Base-by-base conservation (phyloP, 2,797 vertebrate species). In the Dermochelys coriacea region DNA sequence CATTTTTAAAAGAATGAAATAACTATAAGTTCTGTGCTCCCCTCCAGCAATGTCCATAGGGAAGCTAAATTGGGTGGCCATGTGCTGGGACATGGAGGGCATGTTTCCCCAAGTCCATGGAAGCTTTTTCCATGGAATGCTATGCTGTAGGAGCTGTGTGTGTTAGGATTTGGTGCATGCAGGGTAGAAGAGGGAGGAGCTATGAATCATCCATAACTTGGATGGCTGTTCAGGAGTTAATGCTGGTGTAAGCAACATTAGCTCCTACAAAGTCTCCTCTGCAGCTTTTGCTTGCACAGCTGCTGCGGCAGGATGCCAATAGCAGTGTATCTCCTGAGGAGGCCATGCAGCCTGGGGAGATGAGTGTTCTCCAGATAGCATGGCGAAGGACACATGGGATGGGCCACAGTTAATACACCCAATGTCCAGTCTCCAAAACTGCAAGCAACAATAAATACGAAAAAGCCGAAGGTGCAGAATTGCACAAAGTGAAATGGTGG, bases 271-370 rank as follows among this genome's bases (percentile, higher is more conserved):
- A 68, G 61, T 68, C n/a, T n/a, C n/a, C 61, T 68, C 61, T 37
- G 18, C n/a, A 37, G n/a, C 61, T 61, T 61, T 34, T 61, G 59
- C 31, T 61, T 37, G 61, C n/a, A 81, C 52, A 34, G 55, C 31
- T 86, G 12, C 55, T 86, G 11, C 2, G 47, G 6, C 91, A 87
- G 83, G 1, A 4, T 11, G 23, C 47, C 88, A 2, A 1, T 57
- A 64, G 19, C 7, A 29, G n/a, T 19, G 41, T 41, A 49, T 9
- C 54, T 54, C 71, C 16, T 64, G 75, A 91, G 47, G 55, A 82
- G 93, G 71, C 4, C 2, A 3, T 0, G 0, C 5, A 9, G 31
- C 55, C 31, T 74, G 55, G 5, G 77, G n/a, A 68, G n/a, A 37
- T 31, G 7, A 4, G 25, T 50, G 27, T 81, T 94, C 88, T 87